A percentile compares a stretch with the other conserved stretches of the same genome.
Conservation (phyloP, 2,113 vertebrate genomes). For the Chaenogobius annularis region DNA sequence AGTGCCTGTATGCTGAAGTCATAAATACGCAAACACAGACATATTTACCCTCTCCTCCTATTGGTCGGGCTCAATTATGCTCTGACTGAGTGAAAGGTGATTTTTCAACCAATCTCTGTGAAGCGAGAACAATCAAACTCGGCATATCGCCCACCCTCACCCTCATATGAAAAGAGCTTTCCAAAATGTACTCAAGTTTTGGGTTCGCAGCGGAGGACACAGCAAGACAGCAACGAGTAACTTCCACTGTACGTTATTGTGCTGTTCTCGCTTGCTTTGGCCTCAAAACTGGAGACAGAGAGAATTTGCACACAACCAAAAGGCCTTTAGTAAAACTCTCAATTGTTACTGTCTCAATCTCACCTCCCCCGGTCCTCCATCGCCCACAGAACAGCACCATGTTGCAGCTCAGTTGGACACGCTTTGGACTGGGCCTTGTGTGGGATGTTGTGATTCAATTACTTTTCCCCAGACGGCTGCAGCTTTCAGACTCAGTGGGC, state of each 20-base stretch:
- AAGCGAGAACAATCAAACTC: no score
- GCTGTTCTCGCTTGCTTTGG: not conserved
- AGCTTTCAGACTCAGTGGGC: constrained; percentile 28
- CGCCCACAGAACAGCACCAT: constrained; percentile 21
- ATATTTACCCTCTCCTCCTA: no score
- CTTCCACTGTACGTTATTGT: not conserved
- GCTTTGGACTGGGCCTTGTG: constrained; percentile 41
- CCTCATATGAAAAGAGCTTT: no score
- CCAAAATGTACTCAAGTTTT: no score
- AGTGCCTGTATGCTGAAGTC: no score
- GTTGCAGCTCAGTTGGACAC: constrained; percentile 36
- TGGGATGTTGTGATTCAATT: constrained; percentile 52
- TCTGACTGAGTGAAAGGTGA: no score
- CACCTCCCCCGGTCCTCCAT: constrained; percentile 27
- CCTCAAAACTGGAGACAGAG: not conserved
- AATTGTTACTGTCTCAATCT: constrained; percentile 15
- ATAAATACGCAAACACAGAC: no score
- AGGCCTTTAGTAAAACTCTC: not conserved
- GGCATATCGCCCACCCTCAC: no score
- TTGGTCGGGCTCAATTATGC: no score
- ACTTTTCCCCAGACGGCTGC: constrained; percentile 46
- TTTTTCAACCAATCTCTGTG: no score
- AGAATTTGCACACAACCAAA: not conserved
- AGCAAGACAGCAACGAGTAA: not conserved
- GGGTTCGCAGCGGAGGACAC: not conserved